phyloP scores from a whole-genome alignment of 2,113 vertebrate species.

The Candoia aspera region DNA sequence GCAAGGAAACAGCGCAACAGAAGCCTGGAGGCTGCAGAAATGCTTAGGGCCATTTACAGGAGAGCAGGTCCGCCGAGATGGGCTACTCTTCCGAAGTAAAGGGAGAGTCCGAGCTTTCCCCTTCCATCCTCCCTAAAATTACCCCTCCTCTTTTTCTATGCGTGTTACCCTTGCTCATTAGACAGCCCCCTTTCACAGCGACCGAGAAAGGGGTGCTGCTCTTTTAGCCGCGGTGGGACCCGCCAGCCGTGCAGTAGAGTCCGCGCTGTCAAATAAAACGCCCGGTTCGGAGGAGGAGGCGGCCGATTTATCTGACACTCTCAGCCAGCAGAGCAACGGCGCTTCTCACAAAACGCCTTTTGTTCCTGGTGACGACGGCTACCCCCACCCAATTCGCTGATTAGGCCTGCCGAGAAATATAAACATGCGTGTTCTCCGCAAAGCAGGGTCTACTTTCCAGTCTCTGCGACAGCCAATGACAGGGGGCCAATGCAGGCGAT shows the following conservation, averaged over 20 bases:
- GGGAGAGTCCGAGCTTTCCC: not conserved
- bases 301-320: constrained; percentile 33
- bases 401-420: constrained; percentile 38
- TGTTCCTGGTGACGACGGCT: constrained; percentile 39
- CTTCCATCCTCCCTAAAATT: not conserved
- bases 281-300: not conserved
- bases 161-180: not conserved
- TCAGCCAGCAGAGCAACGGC: not conserved
- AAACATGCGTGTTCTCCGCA: constrained; percentile 28
- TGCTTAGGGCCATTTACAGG: not conserved
- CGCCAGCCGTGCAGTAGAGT: not conserved
- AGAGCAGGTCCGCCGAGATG: not conserved
- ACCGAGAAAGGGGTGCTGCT: not conserved
- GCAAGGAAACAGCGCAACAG: not conserved
- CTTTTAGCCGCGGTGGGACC: not conserved
- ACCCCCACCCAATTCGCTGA: constrained; percentile 40
- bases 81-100: not conserved
- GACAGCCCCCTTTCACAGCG: fast-evolving
- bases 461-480: not conserved
- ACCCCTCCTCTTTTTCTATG: no score
- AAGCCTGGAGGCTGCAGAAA: not conserved
- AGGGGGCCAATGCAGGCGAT: not conserved
- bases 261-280: not conserved
- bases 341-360: constrained; percentile 59
- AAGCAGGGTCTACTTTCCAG: not conserved